Evolutionary conservation across 1,140 invertebrate species (phyloP).

Genomic region (Halictus rubicundus): DNA sequence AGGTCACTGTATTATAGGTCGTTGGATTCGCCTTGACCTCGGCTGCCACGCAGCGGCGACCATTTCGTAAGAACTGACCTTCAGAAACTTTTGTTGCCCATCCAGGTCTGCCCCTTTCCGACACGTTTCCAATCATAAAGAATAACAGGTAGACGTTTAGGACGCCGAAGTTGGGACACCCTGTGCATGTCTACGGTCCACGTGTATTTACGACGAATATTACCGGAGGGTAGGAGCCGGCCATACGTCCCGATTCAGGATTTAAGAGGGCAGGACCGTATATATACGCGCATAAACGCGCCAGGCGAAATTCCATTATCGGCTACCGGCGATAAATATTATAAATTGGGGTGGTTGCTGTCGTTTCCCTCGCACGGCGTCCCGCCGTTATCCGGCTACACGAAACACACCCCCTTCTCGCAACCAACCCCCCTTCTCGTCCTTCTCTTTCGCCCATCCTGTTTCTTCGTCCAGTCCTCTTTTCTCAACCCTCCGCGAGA

Average conservation of each 20-base stretch:
- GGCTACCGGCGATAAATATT: slow-evolving; percentile 77
- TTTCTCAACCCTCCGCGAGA: slow-evolving; percentile 40
- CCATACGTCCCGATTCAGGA: slow-evolving; percentile 59
- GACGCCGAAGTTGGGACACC: too few species aligned
- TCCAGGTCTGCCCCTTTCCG: too few species aligned
- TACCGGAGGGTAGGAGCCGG: slow-evolving; percentile 35
- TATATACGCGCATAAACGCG: slow-evolving; percentile 42
- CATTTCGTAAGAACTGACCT: too few species aligned
- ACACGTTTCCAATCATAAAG: too few species aligned
- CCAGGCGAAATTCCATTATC: slow-evolving; percentile 76
- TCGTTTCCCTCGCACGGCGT: slow-evolving; percentile 30
- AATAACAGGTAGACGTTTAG: too few species aligned
- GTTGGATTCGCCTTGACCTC: too few species aligned
- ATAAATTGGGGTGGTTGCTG: slow-evolving; percentile 70
- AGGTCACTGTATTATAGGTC: too few species aligned
- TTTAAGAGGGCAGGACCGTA: slow-evolving; percentile 55
- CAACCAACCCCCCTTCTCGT: background rate
- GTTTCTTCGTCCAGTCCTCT: slow-evolving; percentile 3
- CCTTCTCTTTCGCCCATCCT: background rate
- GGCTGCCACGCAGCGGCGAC: too few species aligned
- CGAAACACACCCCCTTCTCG: slow-evolving; percentile 26
- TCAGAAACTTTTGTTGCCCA: too few species aligned
- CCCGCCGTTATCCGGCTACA: slow-evolving; percentile 24
- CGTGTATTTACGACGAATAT: slow-evolving; percentile 61
- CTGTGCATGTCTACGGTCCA: background rate